Evolutionary conservation across 2,888 invertebrate species (phyloP), one percentile per base, ranked within the genome.

Genomic region (Meiosimyza platycephala): DNA sequence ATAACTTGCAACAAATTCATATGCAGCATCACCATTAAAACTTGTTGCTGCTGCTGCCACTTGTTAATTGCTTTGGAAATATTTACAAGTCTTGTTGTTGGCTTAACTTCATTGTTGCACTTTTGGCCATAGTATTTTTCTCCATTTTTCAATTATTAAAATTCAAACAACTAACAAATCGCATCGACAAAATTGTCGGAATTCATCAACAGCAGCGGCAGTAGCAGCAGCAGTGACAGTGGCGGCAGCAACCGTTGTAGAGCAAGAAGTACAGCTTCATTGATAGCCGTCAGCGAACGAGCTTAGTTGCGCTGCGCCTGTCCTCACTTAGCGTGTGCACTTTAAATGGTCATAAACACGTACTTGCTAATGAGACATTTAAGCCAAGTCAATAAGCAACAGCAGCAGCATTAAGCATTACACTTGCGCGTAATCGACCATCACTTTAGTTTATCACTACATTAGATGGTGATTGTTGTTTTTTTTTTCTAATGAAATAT

Each of bases 381-480:
- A 74, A 76, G 77, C 73, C 77, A 77, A 77, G 75, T 77, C 77
- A 77, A 76, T 76, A 76, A 77, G 76, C 75, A 76, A 77, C 81
- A 83, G 9, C 40, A 40, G 9, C 40, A 40, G 40, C 40, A 40
- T 9, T 40, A 40, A 82, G 76, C 76, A 76, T 76, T 75, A 76
- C 75, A 75, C 75, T 75, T 73, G 70, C 75, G 74, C 76, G 72
- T 76, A 50, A 57, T 57, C 55, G 22, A 18, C 11, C 15, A 40
- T 40, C 40, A 40, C 40, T 40, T 40, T 40, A 9, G 40, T 40
- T 40, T 40, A 40, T 40, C 40, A 40, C 40, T 40, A 40, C 40
- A 40, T 40, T 40, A 40, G 40, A 40, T 40, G 40, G 9, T 40
- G 40, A 5, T 40, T 6, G 40, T 40, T 6, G 40, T 40, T 40